phyloP scores from a whole-genome alignment of 2,888 invertebrate genomes.

The Hemistola chrysoprasaria region DNA sequence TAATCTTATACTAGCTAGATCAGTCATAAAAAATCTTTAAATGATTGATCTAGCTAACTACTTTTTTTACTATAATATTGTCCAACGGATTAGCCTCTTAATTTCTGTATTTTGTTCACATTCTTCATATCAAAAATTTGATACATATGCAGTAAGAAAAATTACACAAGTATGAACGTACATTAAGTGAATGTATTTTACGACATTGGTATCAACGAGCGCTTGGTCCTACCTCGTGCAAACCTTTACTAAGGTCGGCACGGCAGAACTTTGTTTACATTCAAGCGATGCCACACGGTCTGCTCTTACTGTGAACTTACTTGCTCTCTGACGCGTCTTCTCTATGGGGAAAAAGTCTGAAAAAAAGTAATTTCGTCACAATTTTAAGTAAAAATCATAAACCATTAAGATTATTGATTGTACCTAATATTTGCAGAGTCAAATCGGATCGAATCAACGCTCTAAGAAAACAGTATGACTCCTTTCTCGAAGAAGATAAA shows the following conservation, averaged over 20 bases:
- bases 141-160: neutral
- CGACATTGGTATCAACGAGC: constrained; percentile 35
- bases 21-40: no score
- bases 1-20: no score
- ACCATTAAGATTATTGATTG: neutral
- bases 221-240: constrained; percentile 48
- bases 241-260: constrained; percentile 67
- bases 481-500: constrained; percentile 71
- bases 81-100: no score
- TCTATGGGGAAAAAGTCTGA: constrained; percentile 65
- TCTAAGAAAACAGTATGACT: constrained; percentile 68
- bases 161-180: constrained; percentile 42
- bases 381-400: neutral
- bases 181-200: constrained; percentile 31
- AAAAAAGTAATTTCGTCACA: constrained; percentile 54
- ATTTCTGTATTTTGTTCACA: no score
- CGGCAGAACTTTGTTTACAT: constrained; percentile 69
- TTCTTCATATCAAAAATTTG: neutral
- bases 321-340: constrained; percentile 14
- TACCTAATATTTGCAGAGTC: constrained; percentile 41
- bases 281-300: constrained; percentile 36
- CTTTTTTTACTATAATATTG: no score
- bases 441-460: constrained; percentile 64
- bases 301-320: constrained; percentile 12
- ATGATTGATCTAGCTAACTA: no score